These are phyloP conservation scores for Myocastor coypus DNA, from an alignment of 2,113 vertebrate species.

Conservation along the genomic window DNA sequence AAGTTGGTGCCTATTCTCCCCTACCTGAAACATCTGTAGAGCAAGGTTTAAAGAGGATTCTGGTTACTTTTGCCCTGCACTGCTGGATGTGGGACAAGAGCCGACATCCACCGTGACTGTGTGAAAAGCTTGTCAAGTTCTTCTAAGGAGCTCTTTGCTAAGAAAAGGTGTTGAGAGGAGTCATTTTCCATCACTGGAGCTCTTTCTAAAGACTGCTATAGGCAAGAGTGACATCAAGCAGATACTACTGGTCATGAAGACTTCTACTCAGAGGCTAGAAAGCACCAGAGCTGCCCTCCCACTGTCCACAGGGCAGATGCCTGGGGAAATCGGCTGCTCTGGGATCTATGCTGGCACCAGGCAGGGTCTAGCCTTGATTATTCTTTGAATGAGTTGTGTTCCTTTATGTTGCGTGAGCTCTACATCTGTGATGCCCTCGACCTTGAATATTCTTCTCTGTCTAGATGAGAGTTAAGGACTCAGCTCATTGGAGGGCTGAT, in stretches of 20 bases:
- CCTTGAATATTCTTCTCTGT: background rate
- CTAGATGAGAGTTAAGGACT: background rate
- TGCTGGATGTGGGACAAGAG: background rate
- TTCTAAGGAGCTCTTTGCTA: background rate
- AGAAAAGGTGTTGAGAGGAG: background rate
- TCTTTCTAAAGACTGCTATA: background rate
- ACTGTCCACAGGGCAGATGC: fast-evolving
- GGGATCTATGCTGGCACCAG: fast-evolving
- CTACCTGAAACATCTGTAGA: too few relatives aligned
- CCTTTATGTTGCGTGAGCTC: background rate
- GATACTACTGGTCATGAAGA: background rate
- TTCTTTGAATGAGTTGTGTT: background rate
- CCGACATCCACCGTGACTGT: too few relatives aligned
- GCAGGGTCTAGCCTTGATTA: background rate
- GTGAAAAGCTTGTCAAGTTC: fast-evolving
- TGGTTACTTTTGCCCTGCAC: background rate
- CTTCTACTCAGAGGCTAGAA: background rate
- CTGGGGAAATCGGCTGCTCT: fast-evolving
- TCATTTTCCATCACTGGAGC: background rate
- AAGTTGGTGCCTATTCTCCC: background rate
- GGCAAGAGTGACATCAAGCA: background rate
- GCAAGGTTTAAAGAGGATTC: background rate
- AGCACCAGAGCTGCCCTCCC: background rate
- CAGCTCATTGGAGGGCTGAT: background rate
- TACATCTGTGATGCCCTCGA: background rate